Percentiles rank a stretch among this genome's conserved stretches.
Conservation (phyloP, 64 coral and sea anemone genomes). For the Exaiptasia diaphana region DNA sequence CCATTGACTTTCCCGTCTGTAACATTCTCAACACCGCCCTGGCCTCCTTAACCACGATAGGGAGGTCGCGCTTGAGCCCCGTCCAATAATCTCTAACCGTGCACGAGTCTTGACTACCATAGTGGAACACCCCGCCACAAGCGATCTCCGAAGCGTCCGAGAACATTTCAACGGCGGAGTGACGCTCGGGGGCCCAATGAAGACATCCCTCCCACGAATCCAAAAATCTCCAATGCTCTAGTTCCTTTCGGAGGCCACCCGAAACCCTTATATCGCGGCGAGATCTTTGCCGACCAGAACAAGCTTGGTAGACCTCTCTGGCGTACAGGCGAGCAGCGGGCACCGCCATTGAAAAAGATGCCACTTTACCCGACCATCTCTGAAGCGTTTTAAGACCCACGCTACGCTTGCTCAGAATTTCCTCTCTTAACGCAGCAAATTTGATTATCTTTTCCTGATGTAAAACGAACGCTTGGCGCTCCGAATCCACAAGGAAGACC, state of each 20-base stretch:
- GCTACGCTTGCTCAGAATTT: neutral
- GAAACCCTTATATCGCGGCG: neutral
- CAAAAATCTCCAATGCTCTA: slow-evolving; percentile 25
- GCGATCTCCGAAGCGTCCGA: slow-evolving; percentile 24
- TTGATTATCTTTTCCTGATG: neutral
- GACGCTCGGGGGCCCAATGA: slow-evolving; percentile 45
- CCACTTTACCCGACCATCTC: neutral
- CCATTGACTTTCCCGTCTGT: neutral
- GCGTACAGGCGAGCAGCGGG: neutral
- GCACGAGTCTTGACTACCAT: neutral
- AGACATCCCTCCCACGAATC: slow-evolving; percentile 38
- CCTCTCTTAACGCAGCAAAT: neutral
- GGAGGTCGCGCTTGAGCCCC: neutral
- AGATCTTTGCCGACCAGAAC: neutral
- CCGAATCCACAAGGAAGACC: neutral
- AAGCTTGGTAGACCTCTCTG: neutral
- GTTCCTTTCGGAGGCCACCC: slow-evolving; percentile 24
- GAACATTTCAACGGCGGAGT: slow-evolving; percentile 21
- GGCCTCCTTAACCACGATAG: slow-evolving; percentile 53
- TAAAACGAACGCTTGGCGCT: neutral
- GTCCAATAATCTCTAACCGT: slow-evolving; percentile 24
- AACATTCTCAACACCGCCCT: neutral
- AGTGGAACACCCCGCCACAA: slow-evolving; percentile 5
- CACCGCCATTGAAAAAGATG: neutral
- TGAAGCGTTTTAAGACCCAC: neutral